These are phyloP conservation scores for Tetramorium alpestre DNA, from an alignment of 1,140 invertebrate genomes.

Conservation along the genomic window DNA sequence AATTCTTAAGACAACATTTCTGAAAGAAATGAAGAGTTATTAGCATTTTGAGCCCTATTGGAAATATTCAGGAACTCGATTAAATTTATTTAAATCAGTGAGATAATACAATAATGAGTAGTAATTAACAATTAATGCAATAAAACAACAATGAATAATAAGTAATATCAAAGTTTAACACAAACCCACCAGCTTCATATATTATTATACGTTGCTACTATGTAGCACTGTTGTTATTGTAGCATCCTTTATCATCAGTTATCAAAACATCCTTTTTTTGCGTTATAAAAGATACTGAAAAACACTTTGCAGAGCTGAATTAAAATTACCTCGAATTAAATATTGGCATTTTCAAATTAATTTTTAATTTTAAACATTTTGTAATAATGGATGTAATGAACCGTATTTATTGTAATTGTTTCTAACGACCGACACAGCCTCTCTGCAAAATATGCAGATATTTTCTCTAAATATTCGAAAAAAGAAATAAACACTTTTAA, in stretches of 20 bases:
- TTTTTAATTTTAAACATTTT: neutral
- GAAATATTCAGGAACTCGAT: neutral
- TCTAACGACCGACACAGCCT: neutral
- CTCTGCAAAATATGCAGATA: neutral
- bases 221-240: neutral
- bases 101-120: neutral
- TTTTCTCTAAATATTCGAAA: conserved; percentile 8
- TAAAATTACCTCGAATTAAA: neutral
- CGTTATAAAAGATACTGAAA: neutral
- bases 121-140: no score
- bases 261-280: neutral
- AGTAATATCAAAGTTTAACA: neutral
- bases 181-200: neutral
- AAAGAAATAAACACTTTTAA: neutral
- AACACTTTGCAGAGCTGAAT: neutral
- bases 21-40: neutral
- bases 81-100: neutral
- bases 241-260: no score
- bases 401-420: neutral
- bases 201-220: neutral
- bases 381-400: neutral
- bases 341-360: neutral
- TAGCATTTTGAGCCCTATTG: neutral
- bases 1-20: neutral
- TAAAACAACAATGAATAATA: neutral